These are phyloP conservation scores for Porites cylindrica DNA, from an alignment of 92 coral and sea anemone species.

Conservation along the genomic window DNA sequence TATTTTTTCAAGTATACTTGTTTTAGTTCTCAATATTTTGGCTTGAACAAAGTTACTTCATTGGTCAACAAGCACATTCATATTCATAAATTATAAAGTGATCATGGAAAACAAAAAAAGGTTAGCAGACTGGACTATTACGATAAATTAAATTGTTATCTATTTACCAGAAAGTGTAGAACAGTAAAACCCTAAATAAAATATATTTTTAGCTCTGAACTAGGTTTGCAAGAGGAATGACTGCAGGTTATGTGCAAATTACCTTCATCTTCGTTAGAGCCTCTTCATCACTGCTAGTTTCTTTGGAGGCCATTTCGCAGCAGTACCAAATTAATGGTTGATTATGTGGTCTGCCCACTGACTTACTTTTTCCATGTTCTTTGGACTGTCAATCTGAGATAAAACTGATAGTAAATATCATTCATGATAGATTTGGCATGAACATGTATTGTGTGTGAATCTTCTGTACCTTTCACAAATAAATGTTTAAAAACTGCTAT, in stretches of 20 bases:
- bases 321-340: constrained; percentile 62
- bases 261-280: constrained; percentile 30
- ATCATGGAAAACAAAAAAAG: background rate
- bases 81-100: background rate
- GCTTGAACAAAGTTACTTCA: background rate
- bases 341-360: constrained; percentile 59
- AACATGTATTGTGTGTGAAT: background rate
- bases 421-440: background rate
- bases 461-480: background rate
- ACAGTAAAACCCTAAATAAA: background rate
- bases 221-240: background rate
- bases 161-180: background rate
- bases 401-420: constrained; percentile 1
- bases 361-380: constrained; percentile 39
- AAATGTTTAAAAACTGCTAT: constrained; percentile 1
- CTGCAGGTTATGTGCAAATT: constrained; percentile 6
- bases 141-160: background rate
- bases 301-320: constrained; percentile 20
- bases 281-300: constrained; percentile 5
- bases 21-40: background rate
- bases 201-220: background rate
- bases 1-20: background rate
- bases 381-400: constrained; percentile 45
- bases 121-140: background rate
- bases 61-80: background rate